Base-by-base conservation (phyloP, 1,140 invertebrate species). In the Drosophila asahinai region DNA sequence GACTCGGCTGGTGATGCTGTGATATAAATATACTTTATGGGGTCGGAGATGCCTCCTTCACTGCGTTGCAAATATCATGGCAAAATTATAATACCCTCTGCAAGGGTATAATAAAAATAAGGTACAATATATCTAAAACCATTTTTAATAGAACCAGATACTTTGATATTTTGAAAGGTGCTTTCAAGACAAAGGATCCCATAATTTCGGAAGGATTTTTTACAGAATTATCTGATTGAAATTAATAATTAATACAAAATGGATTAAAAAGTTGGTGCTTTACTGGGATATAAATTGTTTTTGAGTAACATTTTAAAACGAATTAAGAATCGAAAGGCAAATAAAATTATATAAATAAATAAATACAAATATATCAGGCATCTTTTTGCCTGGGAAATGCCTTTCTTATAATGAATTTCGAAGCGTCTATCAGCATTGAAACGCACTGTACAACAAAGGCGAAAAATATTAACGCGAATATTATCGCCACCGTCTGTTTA, bases 401-500 rank as follows among this genome's bases (percentile, higher is more conserved):
- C 30, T 33, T 33, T 33, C 30, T 9, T 9, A 33, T 33, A 36
- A 36, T 9, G 33, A 36, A 36, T 11, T 33, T 36, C 9, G 33
- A 36, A 36, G 17, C 11, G 9, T 22, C 11, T 25, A 17, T 45
- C 49, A 68, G 14, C 48, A 61, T 42, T 55, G 33, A 72, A 61
- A 47, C 52, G 40, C 38, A 45, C 65, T 75, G 48, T 42, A 68
- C 47, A 59, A 47, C 14, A 62, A 75, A 62, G 12, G 14, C 48
- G 54, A 49, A 55, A 76, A 67, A 80, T 66, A 68, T 65, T 66
- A 74, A 70, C 36, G 54, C 66, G 27, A 83, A 75, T 75, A 83
- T 84, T 81, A 90, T 89, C 75, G 71, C 63, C 68, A 73, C 61
- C 68, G 80, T 64, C 72, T 87, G 80, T 78, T 86, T 89, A 52